A percentile compares a stretch with the other conserved stretches of the same genome.
Evolutionary conservation across 2,888 invertebrate genomes (phyloP).

Genomic region (Uropetala carovei): DNA sequence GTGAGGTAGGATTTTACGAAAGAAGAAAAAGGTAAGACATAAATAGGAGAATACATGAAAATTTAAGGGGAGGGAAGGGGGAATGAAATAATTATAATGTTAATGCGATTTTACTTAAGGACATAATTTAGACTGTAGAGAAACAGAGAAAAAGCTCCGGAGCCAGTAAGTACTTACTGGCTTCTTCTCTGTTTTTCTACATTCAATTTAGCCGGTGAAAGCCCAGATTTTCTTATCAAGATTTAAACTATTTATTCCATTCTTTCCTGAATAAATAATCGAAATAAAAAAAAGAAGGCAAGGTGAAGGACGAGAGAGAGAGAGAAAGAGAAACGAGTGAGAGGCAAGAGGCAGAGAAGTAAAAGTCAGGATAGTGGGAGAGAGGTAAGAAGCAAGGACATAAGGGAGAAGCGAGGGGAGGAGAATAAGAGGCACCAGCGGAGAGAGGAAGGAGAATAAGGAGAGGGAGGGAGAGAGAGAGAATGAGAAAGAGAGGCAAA

Average conservation of each 20-base stretch:
- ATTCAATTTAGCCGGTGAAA: no score
- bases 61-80: background rate
- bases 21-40: background rate
- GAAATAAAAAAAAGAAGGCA: no score
- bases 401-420: background rate
- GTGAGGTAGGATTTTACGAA: background rate
- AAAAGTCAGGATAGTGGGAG: background rate
- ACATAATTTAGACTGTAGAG: no score
- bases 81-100: no score
- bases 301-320: background rate
- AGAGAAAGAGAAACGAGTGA: background rate
- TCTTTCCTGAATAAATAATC: no score
- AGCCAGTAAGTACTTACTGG: no score
- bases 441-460: background rate
- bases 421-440: background rate
- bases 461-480: no score
- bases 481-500: background rate
- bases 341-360: background rate
- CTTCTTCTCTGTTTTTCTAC: no score
- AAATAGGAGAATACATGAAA: background rate
- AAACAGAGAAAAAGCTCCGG: no score
- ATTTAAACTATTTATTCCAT: no score
- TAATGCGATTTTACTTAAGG: no score
- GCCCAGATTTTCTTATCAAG: no score
- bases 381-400: background rate